Conservation (phyloP, 2,888 invertebrate genomes). For the Amblyjoppa proteus region DNA sequence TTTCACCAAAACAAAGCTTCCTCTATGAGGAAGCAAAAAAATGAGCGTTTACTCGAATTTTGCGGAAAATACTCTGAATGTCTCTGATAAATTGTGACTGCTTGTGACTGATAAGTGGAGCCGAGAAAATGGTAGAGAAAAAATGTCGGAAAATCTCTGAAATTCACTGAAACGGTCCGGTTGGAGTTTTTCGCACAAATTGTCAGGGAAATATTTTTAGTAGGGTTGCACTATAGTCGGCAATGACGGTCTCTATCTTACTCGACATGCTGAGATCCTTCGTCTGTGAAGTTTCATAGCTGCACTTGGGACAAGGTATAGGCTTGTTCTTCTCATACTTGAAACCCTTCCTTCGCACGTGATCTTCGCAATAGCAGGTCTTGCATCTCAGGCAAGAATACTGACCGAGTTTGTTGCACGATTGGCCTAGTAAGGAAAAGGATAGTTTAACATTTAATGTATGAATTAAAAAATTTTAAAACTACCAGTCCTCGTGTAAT, state of each 20-base stretch:
- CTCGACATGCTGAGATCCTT: slow-evolving; percentile 98
- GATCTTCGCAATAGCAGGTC: slow-evolving; percentile 98
- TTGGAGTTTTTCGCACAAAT: too few relatives aligned
- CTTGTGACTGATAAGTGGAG: too few relatives aligned
- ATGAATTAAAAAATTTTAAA: neutral
- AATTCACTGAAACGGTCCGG: too few relatives aligned
- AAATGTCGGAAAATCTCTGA: too few relatives aligned
- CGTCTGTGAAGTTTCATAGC: slow-evolving; percentile 96
- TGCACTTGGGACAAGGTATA: slow-evolving; percentile 97
- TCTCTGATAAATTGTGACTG: too few relatives aligned
- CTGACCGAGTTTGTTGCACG: slow-evolving; percentile 97
- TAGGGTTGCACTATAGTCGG: slow-evolving; percentile 35
- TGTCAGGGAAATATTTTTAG: neutral
- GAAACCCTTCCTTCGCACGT: slow-evolving; percentile 96
- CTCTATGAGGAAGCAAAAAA: too few relatives aligned
- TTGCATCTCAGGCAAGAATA: slow-evolving; percentile 98
- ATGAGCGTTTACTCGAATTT: too few relatives aligned
- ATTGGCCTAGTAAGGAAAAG: slow-evolving; percentile 89
- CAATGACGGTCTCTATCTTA: slow-evolving; percentile 84
- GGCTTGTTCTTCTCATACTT: slow-evolving; percentile 94
- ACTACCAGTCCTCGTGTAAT: neutral
- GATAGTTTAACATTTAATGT: neutral
- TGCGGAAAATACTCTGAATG: too few relatives aligned
- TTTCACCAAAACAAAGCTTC: too few relatives aligned
- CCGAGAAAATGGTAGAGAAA: too few relatives aligned